Conservation (phyloP, 2,888 invertebrate genomes). For the Drosophila testacea region DNA sequence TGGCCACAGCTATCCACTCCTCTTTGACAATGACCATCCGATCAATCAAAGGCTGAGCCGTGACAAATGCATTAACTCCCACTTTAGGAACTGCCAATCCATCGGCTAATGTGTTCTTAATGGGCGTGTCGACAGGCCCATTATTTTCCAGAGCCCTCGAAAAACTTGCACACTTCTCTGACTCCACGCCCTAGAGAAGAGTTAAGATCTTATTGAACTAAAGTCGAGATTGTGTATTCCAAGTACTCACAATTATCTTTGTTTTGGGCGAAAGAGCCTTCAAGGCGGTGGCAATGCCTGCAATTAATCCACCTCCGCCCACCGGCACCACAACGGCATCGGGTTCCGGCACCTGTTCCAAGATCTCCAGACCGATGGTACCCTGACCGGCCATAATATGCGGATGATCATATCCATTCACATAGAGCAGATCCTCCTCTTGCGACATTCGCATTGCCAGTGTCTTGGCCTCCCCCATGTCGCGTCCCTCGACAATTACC, state of each 20-base stretch:
- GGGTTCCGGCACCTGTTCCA: slow-evolving; percentile 94
- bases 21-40: slow-evolving; percentile 93
- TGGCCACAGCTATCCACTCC: slow-evolving; percentile 93
- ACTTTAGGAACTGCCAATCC: slow-evolving; percentile 95
- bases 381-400: slow-evolving; percentile 98
- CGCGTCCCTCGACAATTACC: slow-evolving; percentile 90
- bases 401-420: slow-evolving; percentile 98
- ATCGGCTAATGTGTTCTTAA: slow-evolving; percentile 93
- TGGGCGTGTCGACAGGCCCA: slow-evolving; percentile 89
- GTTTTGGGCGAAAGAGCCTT: slow-evolving; percentile 94
- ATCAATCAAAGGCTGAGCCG: slow-evolving; percentile 90
- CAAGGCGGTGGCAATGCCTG: slow-evolving; percentile 95
- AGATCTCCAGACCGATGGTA: slow-evolving; percentile 95
- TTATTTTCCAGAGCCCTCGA: slow-evolving; percentile 89
- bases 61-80: slow-evolving; percentile 93
- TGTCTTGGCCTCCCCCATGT: slow-evolving; percentile 94
- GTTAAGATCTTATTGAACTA: not conserved
- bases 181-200: slow-evolving; percentile 92
- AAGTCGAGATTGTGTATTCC: not conserved
- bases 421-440: slow-evolving; percentile 90
- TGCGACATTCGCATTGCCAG: slow-evolving; percentile 91
- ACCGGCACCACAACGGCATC: slow-evolving; percentile 97
- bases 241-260: slow-evolving; percentile 92
- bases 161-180: slow-evolving; percentile 96
- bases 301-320: slow-evolving; percentile 95